Evolutionary conservation across 2,888 invertebrate genomes (phyloP).

Genomic region (Eubasilissa splendida): DNA sequence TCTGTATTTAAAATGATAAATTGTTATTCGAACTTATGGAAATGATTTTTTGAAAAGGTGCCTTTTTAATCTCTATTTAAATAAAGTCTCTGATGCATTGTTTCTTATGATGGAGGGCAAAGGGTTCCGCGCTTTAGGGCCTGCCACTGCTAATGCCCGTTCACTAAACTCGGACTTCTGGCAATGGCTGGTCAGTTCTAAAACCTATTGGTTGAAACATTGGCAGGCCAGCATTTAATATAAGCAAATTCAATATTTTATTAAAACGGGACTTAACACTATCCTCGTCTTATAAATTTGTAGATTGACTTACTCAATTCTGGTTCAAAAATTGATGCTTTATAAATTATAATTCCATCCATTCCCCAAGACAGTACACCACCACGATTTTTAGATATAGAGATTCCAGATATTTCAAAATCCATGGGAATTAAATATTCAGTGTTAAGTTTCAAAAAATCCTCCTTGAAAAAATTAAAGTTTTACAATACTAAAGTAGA

Average conservation of each 20-base stretch:
- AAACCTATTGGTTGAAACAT: not conserved
- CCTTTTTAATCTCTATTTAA: no score
- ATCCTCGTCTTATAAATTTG: no score
- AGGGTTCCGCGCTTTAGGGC: no score
- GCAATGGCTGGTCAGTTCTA: no score
- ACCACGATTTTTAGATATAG: slow-evolving; percentile 61
- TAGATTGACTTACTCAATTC: slow-evolving; percentile 39
- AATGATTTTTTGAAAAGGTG: not conserved
- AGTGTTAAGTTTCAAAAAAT: slow-evolving; percentile 40
- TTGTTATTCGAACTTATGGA: not conserved
- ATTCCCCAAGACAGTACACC: slow-evolving; percentile 65
- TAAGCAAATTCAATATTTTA: no score
- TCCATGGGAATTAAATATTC: slow-evolving; percentile 64
- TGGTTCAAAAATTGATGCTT: slow-evolving; percentile 21
- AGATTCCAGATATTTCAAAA: slow-evolving; percentile 65
- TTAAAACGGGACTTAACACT: no score
- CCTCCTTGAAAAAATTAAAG: slow-evolving; percentile 33
- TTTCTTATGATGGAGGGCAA: not conserved
- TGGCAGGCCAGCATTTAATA: not conserved
- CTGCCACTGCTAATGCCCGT: no score
- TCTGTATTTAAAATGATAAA: no score
- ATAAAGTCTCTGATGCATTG: not conserved
- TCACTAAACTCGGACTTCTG: no score
- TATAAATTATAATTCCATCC: slow-evolving; percentile 62
- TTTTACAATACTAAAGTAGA: no score